Percentiles rank a stretch among this genome's conserved stretches.
These are phyloP conservation scores for Aurelia coerulea DNA, from an alignment of 30 jellyfish, hydroid and myxozoan genomes.

Conservation along the genomic window DNA sequence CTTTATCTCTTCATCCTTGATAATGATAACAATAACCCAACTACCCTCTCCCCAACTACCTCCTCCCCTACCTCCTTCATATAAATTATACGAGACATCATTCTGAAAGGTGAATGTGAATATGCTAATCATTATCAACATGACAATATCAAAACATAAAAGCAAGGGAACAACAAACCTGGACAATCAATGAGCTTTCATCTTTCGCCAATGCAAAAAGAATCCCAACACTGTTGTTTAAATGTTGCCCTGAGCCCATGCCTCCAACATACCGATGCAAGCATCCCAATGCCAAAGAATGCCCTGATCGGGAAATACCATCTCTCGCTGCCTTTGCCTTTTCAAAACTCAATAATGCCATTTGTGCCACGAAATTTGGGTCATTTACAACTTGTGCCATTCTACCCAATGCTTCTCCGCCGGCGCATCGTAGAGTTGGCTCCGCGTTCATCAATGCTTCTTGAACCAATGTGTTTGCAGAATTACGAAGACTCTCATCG, in stretches of 20 bases:
- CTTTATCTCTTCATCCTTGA: no score
- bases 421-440: conserved; percentile 97
- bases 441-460: conserved; percentile 96
- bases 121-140: no score
- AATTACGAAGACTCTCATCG: conserved; percentile 78
- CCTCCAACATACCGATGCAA: conserved; percentile 99
- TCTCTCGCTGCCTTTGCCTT: conserved; percentile 95
- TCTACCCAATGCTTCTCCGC: conserved; percentile 98
- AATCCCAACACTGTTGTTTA: conserved; percentile 89
- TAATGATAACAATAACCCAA: no score
- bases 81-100: no score
- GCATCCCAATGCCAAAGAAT: conserved; percentile 97
- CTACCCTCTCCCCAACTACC: no score
- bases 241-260: conserved; percentile 98
- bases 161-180: conserved; percentile 30
- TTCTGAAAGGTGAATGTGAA: no score
- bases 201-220: conserved; percentile 95
- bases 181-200: conserved; percentile 89
- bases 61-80: no score
- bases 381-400: conserved; percentile 98
- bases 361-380: conserved; percentile 87
- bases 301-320: conserved; percentile 94
- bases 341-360: conserved; percentile 96
- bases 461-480: conserved; percentile 89
- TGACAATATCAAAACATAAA: no score